phyloP scores from a whole-genome alignment of 2,797 vertebrate species.

The Anguilla pacifica region DNA sequence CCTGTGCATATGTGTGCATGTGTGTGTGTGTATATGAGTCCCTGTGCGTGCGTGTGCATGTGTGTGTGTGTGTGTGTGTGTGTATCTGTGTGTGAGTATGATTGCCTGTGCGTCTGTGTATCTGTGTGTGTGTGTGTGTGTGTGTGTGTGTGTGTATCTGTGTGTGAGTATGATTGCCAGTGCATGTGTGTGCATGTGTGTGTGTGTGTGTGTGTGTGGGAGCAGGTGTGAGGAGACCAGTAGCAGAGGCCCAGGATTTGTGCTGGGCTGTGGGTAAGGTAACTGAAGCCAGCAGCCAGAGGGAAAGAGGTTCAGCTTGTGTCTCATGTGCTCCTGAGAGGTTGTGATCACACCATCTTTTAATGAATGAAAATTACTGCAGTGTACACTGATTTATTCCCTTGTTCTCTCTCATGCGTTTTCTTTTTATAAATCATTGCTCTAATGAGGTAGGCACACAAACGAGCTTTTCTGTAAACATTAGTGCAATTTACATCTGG shows the following conservation, averaged over 20 bases:
- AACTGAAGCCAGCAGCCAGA: slow-evolving; percentile 32
- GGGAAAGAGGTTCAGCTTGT: slow-evolving; percentile 40
- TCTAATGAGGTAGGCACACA: background rate
- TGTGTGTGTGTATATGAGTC: slow-evolving; percentile 10
- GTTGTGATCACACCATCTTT: background rate
- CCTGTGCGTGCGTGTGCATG: background rate
- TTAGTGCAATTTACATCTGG: too few relatives aligned
- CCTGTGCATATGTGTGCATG: background rate
- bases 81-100: background rate
- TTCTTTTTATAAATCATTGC: background rate
- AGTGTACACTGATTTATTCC: background rate
- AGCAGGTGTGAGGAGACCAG: slow-evolving; percentile 35
- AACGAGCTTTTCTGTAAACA: background rate
- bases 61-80: slow-evolving; percentile 13
- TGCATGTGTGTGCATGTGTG: too few relatives aligned
- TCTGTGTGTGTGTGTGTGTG: background rate
- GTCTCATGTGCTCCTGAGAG: slow-evolving; percentile 41
- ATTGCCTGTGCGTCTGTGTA: too few relatives aligned
- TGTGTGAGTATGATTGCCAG: slow-evolving; percentile 8
- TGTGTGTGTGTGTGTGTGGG: slow-evolving; percentile 21
- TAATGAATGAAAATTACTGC: background rate
- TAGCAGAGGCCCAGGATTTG: slow-evolving; percentile 33
- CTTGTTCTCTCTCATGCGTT: too few relatives aligned
- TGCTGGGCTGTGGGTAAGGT: background rate
- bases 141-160: slow-evolving; percentile 7